phyloP scores from a whole-genome alignment of 2,113 vertebrate genomes.

The Bungarus multicinctus region DNA sequence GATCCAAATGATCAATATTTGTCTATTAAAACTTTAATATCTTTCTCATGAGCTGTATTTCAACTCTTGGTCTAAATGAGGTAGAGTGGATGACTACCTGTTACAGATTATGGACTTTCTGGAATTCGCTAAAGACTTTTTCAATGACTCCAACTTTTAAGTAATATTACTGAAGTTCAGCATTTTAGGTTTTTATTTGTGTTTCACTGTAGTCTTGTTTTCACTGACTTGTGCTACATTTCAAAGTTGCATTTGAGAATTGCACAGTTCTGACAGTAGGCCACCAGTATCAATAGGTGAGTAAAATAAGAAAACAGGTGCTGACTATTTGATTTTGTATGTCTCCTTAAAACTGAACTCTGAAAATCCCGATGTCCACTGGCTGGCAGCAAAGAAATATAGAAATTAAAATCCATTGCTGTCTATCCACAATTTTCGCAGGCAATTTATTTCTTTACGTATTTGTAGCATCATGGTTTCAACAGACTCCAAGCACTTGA shows the following conservation, averaged over 20 bases:
- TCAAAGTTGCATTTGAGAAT: neutral
- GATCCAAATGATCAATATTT: neutral
- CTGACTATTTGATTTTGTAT: neutral
- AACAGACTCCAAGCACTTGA: neutral
- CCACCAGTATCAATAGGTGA: neutral
- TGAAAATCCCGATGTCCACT: neutral
- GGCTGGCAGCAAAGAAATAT: neutral
- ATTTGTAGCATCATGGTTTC: neutral
- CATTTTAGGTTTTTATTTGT: neutral
- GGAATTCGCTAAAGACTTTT: neutral
- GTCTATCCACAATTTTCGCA: neutral
- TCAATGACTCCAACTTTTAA: neutral
- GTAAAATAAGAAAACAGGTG: neutral
- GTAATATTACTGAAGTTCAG: neutral
- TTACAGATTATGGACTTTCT: neutral
- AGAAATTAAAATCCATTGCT: neutral
- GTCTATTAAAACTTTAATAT: neutral
- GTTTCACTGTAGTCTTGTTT: neutral
- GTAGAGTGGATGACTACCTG: neutral
- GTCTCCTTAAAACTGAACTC: neutral
- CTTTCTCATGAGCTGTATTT: neutral
- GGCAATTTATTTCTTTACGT: neutral
- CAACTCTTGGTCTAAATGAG: neutral
- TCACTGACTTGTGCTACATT: neutral
- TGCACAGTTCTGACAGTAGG: neutral